phyloP scores from a whole-genome alignment of 2,888 invertebrate genomes.

The Labia minor region DNA sequence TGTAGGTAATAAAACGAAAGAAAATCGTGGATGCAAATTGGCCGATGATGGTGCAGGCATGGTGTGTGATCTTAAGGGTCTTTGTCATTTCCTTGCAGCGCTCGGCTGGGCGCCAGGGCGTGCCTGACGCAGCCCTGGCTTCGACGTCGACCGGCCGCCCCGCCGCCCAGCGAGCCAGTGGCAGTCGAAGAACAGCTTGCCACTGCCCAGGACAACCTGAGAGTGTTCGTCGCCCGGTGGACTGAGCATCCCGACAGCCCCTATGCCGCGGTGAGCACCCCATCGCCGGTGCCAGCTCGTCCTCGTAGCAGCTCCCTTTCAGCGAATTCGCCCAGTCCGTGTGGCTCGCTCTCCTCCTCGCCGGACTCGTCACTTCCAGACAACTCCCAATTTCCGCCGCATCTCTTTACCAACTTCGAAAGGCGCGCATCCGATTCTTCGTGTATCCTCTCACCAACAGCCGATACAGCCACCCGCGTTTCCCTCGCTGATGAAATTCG shows the following conservation, averaged over 20 bases:
- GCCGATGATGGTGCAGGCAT: not conserved
- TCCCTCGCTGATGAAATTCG: slow-evolving; percentile 69
- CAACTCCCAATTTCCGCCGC: slow-evolving; percentile 21
- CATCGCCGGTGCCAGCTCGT: slow-evolving; percentile 44
- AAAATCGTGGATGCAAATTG: too few relatives aligned
- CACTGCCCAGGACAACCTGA: slow-evolving; percentile 71
- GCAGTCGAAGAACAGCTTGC: slow-evolving; percentile 45
- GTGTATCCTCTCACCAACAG: slow-evolving; percentile 44
- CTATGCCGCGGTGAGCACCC: slow-evolving; percentile 42
- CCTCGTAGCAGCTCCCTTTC: slow-evolving; percentile 41
- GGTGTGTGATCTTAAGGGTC: not conserved
- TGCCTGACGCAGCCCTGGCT: slow-evolving; percentile 85
- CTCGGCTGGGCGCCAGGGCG: slow-evolving; percentile 68
- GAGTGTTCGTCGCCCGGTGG: slow-evolving; percentile 78
- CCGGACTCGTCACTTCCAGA: slow-evolving; percentile 39
- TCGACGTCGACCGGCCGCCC: slow-evolving; percentile 40
- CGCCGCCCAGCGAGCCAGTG: slow-evolving; percentile 31
- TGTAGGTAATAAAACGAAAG: too few relatives aligned
- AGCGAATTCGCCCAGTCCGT: slow-evolving; percentile 70
- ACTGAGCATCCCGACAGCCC: slow-evolving; percentile 81
- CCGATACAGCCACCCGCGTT: slow-evolving; percentile 31
- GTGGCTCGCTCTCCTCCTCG: slow-evolving; percentile 58
- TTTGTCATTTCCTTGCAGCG: slow-evolving; percentile 42
- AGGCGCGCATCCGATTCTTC: slow-evolving; percentile 70
- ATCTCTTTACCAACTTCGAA: slow-evolving; percentile 39